These are phyloP conservation scores for Oreochromis aureus DNA, from an alignment of 2,113 vertebrate species.

Conservation along the genomic window DNA sequence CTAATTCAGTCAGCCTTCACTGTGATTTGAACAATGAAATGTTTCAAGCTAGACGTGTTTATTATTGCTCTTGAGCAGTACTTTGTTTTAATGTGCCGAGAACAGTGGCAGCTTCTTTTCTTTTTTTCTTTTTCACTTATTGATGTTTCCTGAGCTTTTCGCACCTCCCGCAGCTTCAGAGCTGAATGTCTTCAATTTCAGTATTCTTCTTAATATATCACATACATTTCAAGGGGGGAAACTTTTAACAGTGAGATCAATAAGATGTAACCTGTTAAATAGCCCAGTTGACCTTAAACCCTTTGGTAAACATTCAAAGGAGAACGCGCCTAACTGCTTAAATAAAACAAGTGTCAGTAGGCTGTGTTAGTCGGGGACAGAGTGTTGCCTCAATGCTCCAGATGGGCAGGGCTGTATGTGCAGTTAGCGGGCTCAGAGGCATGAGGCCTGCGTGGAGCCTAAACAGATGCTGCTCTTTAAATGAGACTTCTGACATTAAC, in stretches of 20 bases:
- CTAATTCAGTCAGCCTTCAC: neutral
- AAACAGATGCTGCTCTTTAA: constrained; percentile 78
- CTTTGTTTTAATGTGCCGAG: neutral
- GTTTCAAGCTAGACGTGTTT: neutral
- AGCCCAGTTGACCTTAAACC: neutral
- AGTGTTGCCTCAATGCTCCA: constrained; percentile 39
- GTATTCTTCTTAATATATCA: neutral
- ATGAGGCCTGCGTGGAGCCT: constrained; percentile 29
- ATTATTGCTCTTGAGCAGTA: neutral
- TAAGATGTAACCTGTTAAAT: neutral
- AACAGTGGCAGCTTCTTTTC: neutral
- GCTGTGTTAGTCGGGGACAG: neutral
- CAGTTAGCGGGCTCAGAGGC: constrained; percentile 40
- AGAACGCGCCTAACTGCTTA: neutral
- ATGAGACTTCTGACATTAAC: constrained; percentile 73
- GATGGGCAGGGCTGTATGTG: constrained; percentile 57
- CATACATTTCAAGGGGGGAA: neutral
- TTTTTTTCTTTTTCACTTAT: neutral
- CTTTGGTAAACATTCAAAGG: neutral
- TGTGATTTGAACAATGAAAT: constrained; percentile 5
- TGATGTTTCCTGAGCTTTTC: neutral
- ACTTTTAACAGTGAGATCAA: neutral
- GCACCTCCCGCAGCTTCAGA: neutral
- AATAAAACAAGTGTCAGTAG: neutral
- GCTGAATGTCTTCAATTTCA: neutral